Conservation (phyloP, 2,888 invertebrate genomes). For the Drosophila pegasa region DNA sequence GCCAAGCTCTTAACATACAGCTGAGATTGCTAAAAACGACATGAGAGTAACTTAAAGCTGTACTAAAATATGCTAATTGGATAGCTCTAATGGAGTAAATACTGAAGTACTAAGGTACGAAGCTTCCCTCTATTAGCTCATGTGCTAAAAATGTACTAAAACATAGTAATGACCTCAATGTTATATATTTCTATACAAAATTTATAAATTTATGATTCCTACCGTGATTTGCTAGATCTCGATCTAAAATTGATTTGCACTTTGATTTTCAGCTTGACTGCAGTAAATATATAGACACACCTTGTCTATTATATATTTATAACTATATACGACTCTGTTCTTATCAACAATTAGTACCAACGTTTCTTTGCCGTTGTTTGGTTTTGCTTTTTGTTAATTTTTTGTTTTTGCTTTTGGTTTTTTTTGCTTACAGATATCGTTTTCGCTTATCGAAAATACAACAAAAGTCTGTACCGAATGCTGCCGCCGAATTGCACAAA, state of each 20-base stretch:
- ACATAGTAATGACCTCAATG: too few relatives aligned
- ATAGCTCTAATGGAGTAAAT: too few relatives aligned
- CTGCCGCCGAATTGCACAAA: constrained; percentile 61
- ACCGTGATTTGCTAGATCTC: not conserved
- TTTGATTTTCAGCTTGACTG: not conserved
- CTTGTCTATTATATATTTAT: constrained; percentile 2
- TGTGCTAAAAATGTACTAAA: too few relatives aligned
- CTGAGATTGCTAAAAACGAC: too few relatives aligned
- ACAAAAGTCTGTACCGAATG: constrained; percentile 70
- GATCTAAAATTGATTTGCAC: not conserved
- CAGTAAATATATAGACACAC: not conserved
- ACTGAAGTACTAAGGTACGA: too few relatives aligned
- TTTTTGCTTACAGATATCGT: constrained; percentile 78
- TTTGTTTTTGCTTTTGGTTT: constrained; percentile 23
- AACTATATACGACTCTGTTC: constrained; percentile 7
- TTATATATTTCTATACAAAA: too few relatives aligned
- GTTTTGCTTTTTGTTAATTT: not conserved
- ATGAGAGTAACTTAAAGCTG: too few relatives aligned
- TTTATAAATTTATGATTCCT: too few relatives aligned
- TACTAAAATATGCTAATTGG: too few relatives aligned
- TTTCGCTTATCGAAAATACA: constrained; percentile 80
- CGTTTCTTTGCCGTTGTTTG: constrained; percentile 41
- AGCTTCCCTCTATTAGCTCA: too few relatives aligned
- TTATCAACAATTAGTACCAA: constrained; percentile 54
- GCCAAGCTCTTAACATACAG: too few relatives aligned